These are phyloP conservation scores for Diorhabda sublineata DNA, from an alignment of 1,140 invertebrate species.

Conservation along the genomic window DNA sequence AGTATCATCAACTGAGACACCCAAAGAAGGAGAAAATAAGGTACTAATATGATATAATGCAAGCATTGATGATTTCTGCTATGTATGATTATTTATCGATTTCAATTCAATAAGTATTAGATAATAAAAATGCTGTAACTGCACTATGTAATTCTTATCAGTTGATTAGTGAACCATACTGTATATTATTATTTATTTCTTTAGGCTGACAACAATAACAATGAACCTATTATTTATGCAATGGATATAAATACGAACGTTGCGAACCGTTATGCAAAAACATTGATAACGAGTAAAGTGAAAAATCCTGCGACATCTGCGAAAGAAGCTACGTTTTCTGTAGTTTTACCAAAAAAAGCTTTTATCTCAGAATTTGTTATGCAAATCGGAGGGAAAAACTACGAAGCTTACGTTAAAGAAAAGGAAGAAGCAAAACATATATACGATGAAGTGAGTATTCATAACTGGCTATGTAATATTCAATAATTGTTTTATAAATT, in stretches of 20 bases:
- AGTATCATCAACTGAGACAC: not conserved
- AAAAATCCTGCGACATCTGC: constrained; percentile 52
- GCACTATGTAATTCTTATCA: too few species aligned
- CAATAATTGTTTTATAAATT: too few species aligned
- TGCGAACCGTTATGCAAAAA: constrained; percentile 55
- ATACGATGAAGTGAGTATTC: constrained; percentile 52
- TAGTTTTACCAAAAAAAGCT: constrained; percentile 59
- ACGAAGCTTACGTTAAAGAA: constrained; percentile 55
- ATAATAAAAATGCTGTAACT: too few species aligned
- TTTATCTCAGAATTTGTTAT: constrained; percentile 61
- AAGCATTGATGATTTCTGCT: too few species aligned
- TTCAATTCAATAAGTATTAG: too few species aligned
- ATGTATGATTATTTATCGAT: too few species aligned
- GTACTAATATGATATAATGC: too few species aligned
- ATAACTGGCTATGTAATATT: too few species aligned
- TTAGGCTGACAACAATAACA: not conserved
- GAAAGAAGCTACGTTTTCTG: constrained; percentile 55
- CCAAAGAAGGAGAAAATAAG: not conserved
- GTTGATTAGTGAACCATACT: too few species aligned
- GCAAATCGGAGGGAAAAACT: constrained; percentile 53
- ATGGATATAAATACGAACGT: constrained; percentile 55
- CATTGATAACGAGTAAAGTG: constrained; percentile 54
- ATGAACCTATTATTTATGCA: constrained; percentile 38
- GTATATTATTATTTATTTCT: too few species aligned
- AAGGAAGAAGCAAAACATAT: constrained; percentile 61